These are phyloP conservation scores for Busseola fusca DNA, from an alignment of 2,888 invertebrate species.

Conservation along the genomic window DNA sequence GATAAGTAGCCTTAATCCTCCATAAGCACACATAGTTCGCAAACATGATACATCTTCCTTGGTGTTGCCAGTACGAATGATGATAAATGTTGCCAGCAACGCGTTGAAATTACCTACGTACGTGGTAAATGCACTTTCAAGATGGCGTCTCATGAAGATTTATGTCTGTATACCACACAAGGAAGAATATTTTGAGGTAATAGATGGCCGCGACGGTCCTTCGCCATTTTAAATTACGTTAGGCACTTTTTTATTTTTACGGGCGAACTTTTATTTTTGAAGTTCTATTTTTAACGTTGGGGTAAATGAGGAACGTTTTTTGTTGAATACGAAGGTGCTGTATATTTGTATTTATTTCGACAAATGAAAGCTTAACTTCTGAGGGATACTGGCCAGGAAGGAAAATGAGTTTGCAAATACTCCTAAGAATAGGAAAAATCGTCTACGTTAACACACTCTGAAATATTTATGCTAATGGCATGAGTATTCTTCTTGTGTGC, in stretches of 20 bases:
- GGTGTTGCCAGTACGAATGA: constrained; percentile 67
- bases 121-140: constrained; percentile 73
- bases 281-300: constrained; percentile 41
- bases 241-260: constrained; percentile 49
- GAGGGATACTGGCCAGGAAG: neutral
- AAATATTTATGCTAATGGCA: neutral
- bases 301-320: constrained; percentile 28
- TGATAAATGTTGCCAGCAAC: constrained; percentile 72
- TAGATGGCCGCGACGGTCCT: constrained; percentile 53
- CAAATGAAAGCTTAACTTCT: neutral
- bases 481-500: neutral
- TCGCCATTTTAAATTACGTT: constrained; percentile 58
- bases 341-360: constrained; percentile 19
- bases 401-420: neutral
- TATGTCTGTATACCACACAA: constrained; percentile 62
- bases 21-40: constrained; percentile 46
- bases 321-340: neutral
- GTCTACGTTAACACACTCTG: neutral
- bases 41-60: constrained; percentile 61
- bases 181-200: constrained; percentile 64
- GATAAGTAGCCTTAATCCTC: constrained; percentile 37
- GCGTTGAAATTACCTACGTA: constrained; percentile 67
- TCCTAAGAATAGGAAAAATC: neutral
- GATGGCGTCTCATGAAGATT: constrained; percentile 69
- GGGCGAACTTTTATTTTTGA: constrained; percentile 52